Evolutionary conservation across 2,113 vertebrate species (phyloP), one percentile per base, ranked within the genome.

Genomic region (Aepyceros melampus): DNA sequence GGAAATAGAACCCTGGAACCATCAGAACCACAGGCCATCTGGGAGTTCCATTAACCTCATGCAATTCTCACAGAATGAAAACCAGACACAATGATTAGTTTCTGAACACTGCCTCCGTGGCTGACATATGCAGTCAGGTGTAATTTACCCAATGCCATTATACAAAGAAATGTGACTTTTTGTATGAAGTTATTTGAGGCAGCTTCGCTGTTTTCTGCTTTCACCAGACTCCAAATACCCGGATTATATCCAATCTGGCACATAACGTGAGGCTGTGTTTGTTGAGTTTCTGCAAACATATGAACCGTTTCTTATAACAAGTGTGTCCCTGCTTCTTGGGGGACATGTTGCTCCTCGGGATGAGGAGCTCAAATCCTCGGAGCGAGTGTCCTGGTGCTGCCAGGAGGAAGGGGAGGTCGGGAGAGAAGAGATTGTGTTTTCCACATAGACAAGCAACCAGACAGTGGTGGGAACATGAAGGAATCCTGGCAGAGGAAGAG

Each of bases 281-380:
- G 14, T n/a, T 49, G 76, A 62, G 27, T 81, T 36, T 62, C 27
- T 45, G 23, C 36, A 74, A 33, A 31, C 8, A 4, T 1, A 21
- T 13, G 13, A 47, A 8, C 23, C 2, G 3, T 12, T 56, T 56
- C n/a, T 36, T 53, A 10, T 7, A 31, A 6, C 4, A 2, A 10
- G 4, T 15, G 2, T 15, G 9, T 7, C 23, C 40, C 33, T 49
- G 6, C 36, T 40, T 31, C 2, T 17, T 27, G 3, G 7, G 25
- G 6, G 0, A 2, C 49, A 36, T 0, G 5, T 2, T 1, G 6
- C 9, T 5, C 25, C 5, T 6, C 10, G 36, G 31, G 0, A 16
- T 10, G 2, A 2, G 6, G 21, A 16, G 33, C 2, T 43, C 15
- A 36, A 4, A 29, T 4, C 6, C 6, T 4, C 14, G 2, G 25